Evolutionary conservation across 2,113 vertebrate species (phyloP), one percentile per base, ranked within the genome.

Genomic region (Hyaena hyaena): DNA sequence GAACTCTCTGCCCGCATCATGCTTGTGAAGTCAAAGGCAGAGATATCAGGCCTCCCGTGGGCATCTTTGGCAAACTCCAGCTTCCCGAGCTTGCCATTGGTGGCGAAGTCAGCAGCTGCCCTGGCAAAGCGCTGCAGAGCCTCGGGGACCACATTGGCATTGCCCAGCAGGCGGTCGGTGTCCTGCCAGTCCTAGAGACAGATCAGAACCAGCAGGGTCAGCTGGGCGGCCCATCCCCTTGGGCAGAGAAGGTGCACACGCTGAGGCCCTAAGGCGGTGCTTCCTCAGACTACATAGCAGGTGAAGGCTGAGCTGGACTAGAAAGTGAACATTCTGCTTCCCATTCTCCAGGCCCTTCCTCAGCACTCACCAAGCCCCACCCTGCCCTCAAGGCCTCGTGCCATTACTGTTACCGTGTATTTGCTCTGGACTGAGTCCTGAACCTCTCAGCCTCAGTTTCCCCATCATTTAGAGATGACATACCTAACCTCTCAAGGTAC

Each of bases 21-120:
- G 90, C 96, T 98, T 14, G 98, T 98, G 95, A 98, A 98, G 88
- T 98, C 98, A 65, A 98, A 98, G 89, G 98, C 98, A 23, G 97
- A 93, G 43, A 98, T 88, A 0, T 98, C 98, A 4, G 98, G 98
- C 71, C 43, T 90, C 66, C 98, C 97, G 0, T 31, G 97, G 10
- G 96, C 97, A 2, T 97, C 97, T 53, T 63, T 88, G 65, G 98
- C 98, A 71, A 98, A 98, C 81, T 98, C 93, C 5, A 98, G 97
- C 35, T 98, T 97, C 71, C 98, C 97, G 0, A 98, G 98, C 82
- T 98, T 96, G 84, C 97, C 95, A 0, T 98, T 81, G 21, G 98
- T 98, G 94, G 98, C 97, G 0, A 98, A 98, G 95, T 98, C 94
- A 2, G 98, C 98, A 9, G 97, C 98, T 31, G 92, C 98, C 63